These are phyloP conservation scores for Octopus sinensis DNA, from an alignment of 1,140 invertebrate species.

Conservation along the genomic window DNA sequence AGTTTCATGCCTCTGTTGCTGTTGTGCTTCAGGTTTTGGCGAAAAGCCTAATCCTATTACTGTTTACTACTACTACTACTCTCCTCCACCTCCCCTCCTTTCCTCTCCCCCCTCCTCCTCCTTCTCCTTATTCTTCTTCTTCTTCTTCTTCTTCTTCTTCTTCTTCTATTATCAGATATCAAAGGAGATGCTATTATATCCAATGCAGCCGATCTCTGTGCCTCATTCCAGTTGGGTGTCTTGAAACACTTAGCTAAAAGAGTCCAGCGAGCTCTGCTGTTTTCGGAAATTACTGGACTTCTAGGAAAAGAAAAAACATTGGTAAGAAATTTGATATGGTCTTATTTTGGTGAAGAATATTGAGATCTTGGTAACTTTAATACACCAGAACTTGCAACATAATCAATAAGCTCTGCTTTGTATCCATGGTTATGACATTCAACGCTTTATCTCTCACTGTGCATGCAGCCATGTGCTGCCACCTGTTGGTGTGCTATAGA, in stretches of 20 bases:
- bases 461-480: too few species aligned
- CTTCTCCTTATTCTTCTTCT: background rate
- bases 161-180: slow-evolving; percentile 52
- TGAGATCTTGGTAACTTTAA: too few species aligned
- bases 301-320: slow-evolving; percentile 57
- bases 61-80: background rate
- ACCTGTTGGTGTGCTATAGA: too few species aligned
- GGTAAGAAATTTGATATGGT: slow-evolving; percentile 28
- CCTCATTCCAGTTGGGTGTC: slow-evolving; percentile 74
- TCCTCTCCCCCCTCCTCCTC: background rate
- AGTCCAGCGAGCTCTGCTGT: slow-evolving; percentile 79
- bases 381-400: too few species aligned
- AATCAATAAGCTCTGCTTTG: too few species aligned
- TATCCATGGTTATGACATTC: too few species aligned
- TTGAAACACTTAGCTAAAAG: slow-evolving; percentile 76
- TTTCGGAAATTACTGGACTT: slow-evolving; percentile 65
- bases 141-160: background rate
- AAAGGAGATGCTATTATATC: slow-evolving; percentile 72
- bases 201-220: slow-evolving; percentile 80
- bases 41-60: background rate
- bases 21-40: too few species aligned
- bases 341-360: too few species aligned
- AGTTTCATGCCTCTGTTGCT: too few species aligned
- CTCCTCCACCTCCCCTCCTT: background rate
- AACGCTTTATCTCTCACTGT: too few species aligned